Evolutionary conservation across 2,797 vertebrate species (phyloP).

Genomic region (Hydrocynus forskahlii): DNA sequence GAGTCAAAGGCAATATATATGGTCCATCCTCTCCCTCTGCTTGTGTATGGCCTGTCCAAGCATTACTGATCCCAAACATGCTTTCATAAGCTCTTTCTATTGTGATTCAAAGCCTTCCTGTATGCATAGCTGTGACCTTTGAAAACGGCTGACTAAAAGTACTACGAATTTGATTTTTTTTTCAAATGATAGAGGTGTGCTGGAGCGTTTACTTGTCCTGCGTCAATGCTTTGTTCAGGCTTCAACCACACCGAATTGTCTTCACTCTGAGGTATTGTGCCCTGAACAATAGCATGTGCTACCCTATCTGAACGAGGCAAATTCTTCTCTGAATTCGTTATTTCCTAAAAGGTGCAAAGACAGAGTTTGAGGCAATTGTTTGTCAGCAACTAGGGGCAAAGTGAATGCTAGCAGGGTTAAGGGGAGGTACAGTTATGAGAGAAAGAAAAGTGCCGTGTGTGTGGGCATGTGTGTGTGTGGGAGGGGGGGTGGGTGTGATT

Average conservation of each 20-base stretch:
- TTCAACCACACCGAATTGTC: constrained; percentile 28
- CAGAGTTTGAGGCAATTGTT: constrained; percentile 36
- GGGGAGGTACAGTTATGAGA: constrained; percentile 40
- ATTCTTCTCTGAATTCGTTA: constrained; percentile 29
- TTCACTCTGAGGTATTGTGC: constrained; percentile 42
- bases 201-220: constrained; percentile 53
- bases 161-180: constrained; percentile 70
- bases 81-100: constrained; percentile 77
- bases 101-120: constrained; percentile 73
- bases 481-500: constrained; percentile 57
- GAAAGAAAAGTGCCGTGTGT: constrained; percentile 39
- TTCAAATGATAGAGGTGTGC: constrained; percentile 64
- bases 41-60: background rate
- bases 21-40: background rate
- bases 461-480: constrained; percentile 11
- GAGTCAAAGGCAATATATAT: constrained; percentile 6
- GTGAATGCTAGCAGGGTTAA: constrained; percentile 44
- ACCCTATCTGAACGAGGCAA: constrained; percentile 26
- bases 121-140: constrained; percentile 77
- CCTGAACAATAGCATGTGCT: constrained; percentile 38
- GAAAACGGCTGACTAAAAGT: constrained; percentile 73
- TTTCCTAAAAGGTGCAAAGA: constrained; percentile 30
- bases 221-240: constrained; percentile 37
- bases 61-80: constrained; percentile 63
- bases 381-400: constrained; percentile 29